A percentile compares a stretch with the other conserved stretches of the same genome.
phyloP scores from a whole-genome alignment of 2,888 invertebrate genomes.

The Diaprepes abbreviatus region DNA sequence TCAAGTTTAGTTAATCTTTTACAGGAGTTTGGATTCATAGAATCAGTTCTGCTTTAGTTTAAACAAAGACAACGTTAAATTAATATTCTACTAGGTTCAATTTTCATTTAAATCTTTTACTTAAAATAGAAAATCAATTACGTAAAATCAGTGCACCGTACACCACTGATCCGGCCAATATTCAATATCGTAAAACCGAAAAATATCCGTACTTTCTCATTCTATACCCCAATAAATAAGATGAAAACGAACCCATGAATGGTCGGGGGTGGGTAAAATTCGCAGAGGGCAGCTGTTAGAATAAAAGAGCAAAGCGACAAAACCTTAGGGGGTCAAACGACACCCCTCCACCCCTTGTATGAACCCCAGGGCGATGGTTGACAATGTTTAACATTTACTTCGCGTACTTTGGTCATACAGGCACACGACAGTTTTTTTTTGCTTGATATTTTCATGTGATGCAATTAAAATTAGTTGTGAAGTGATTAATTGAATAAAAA shows the following conservation, averaged over 20 bases:
- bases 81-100: no score
- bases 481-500: background rate
- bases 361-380: conserved; percentile 65
- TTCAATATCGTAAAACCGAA: conserved; percentile 47
- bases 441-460: background rate
- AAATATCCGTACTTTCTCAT: conserved; percentile 59
- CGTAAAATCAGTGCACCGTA: conserved; percentile 18
- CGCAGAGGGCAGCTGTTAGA: conserved; percentile 67
- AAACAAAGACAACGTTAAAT: no score
- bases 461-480: background rate
- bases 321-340: conserved; percentile 65
- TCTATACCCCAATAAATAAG: conserved; percentile 65
- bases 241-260: conserved; percentile 62
- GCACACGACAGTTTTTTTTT: conserved; percentile 43
- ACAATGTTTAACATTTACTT: conserved; percentile 68
- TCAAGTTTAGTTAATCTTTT: no score
- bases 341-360: conserved; percentile 64
- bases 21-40: no score
- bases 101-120: no score
- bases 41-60: no score
- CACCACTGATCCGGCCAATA: conserved; percentile 39
- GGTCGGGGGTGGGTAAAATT: conserved; percentile 65
- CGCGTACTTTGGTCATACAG: conserved; percentile 65
- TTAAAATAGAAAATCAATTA: conserved; percentile 7
- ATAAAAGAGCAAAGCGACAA: conserved; percentile 67